phyloP scores from a whole-genome alignment of 2,797 vertebrate species.

The Monodelphis domestica region DNA sequence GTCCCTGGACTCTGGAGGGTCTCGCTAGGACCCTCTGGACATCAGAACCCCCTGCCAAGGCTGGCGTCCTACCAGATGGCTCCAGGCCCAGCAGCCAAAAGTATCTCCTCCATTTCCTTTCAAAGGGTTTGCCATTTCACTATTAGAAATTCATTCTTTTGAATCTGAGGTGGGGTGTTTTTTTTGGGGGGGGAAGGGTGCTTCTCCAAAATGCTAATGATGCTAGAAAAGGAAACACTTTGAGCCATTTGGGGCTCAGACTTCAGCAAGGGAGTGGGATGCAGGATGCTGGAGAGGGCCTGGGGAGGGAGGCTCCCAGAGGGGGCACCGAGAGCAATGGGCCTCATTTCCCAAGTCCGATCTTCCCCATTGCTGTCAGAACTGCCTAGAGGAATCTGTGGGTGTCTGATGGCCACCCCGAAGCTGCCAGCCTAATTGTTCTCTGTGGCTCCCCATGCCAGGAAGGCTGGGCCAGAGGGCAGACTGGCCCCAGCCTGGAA shows the following conservation, averaged over 20 bases:
- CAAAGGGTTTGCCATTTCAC: background rate
- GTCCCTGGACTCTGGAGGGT: background rate
- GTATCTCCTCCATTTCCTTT: background rate
- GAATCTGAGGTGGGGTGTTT: background rate
- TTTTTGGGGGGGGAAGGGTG: no score
- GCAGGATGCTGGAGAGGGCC: background rate
- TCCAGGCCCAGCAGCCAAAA: constrained; percentile 18
- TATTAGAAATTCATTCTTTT: constrained; percentile 15
- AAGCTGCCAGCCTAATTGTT: background rate
- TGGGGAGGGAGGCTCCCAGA: background rate
- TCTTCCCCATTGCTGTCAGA: background rate
- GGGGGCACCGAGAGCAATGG: background rate
- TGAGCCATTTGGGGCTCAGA: background rate
- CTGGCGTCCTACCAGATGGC: background rate
- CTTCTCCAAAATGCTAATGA: background rate
- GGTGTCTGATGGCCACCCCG: background rate
- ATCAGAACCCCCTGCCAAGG: background rate
- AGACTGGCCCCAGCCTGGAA: background rate
- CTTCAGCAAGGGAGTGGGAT: background rate
- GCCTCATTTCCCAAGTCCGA: background rate
- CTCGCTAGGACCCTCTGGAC: no score
- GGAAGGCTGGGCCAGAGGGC: background rate
- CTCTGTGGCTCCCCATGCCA: background rate
- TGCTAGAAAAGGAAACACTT: background rate
- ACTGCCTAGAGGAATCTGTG: background rate